Base-by-base conservation (phyloP, 2,888 invertebrate species). In the Leucozona laternaria region DNA sequence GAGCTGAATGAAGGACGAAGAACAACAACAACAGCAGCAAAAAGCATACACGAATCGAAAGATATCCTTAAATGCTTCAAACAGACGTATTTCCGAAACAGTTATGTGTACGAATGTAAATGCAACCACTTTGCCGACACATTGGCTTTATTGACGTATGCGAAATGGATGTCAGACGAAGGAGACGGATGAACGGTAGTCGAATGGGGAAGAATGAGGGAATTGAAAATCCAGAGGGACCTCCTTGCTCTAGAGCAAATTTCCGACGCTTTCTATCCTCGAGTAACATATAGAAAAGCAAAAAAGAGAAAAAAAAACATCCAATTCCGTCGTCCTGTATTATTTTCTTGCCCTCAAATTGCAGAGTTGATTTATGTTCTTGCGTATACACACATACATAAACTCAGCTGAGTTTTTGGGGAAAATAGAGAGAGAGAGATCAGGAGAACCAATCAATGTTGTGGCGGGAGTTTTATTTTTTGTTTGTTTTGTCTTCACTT, bases 111-210 rank as follows among this genome's bases (percentile, higher is more conserved):
- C 86, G 86, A 86, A 86, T 86, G 86, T 86, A 86, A 86, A 86
- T 86, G 82, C 86, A 86, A 86, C 82, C 86, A 86, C 86, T 86
- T 86, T 86, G 82, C 86, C 78, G 82, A 86, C 86, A 86, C 86
- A 86, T 86, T 86, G 86, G 82, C 86, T 86, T 82, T 86, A 86
- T 86, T 86, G 86, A 86, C 82, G 86, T 82, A 82, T 86, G 81
- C 78, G 81, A 85, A 82, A 79, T 79, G 86, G 50, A 40, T 82
- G 82, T 79, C 82, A 75, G 86, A 82, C 28, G 15, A 66, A 22
- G 43, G 64, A 45, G 17, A 64, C 7, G 25, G 11, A 25, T 25
- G 28, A 48, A 64, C 31, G 43, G 43, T 17, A 31, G 22, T 34
- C 50, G 1, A 20, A 58, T 37, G 34, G 68, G 53, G 48, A 50